Percentiles rank a stretch among this genome's conserved stretches.
These are phyloP conservation scores for Pachyrhynchus sulphureomaculatus DNA, from an alignment of 1,140 invertebrate species.

Conservation along the genomic window DNA sequence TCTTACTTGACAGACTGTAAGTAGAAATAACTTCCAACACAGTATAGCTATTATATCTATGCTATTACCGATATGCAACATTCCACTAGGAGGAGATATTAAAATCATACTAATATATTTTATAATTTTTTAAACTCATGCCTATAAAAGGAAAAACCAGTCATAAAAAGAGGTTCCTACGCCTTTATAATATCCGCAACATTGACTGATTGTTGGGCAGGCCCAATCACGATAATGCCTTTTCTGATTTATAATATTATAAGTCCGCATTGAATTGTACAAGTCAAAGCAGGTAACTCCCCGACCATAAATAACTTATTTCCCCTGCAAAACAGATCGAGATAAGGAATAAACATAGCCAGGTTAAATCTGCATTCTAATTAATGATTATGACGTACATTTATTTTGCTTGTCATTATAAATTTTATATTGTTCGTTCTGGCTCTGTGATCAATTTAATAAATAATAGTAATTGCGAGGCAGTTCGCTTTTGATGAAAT, in stretches of 20 bases:
- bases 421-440: slow-evolving; percentile 33
- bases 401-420: slow-evolving; percentile 31
- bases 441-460: slow-evolving; percentile 27
- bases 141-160: slow-evolving; percentile 2
- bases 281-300: slow-evolving; percentile 32
- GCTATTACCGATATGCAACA: too few species aligned
- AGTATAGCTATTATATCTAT: too few species aligned
- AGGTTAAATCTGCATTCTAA: slow-evolving; percentile 33
- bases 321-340: slow-evolving; percentile 28
- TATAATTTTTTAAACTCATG: too few species aligned
- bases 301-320: slow-evolving; percentile 34
- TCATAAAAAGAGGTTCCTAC: slow-evolving; percentile 6
- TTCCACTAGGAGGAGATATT: too few species aligned
- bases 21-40: too few species aligned
- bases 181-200: slow-evolving; percentile 25
- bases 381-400: slow-evolving; percentile 35
- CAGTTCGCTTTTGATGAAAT: slow-evolving; percentile 5
- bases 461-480: slow-evolving; percentile 29
- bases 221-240: slow-evolving; percentile 32
- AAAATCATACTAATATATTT: too few species aligned
- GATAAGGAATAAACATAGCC: slow-evolving; percentile 32
- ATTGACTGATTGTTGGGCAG: slow-evolving; percentile 33
- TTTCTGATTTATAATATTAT: slow-evolving; percentile 32
- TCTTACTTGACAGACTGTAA: too few species aligned
- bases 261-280: slow-evolving; percentile 33